These are phyloP conservation scores for Oceanodroma leucorhoa DNA, from an alignment of 2,797 vertebrate species.

Conservation along the genomic window DNA sequence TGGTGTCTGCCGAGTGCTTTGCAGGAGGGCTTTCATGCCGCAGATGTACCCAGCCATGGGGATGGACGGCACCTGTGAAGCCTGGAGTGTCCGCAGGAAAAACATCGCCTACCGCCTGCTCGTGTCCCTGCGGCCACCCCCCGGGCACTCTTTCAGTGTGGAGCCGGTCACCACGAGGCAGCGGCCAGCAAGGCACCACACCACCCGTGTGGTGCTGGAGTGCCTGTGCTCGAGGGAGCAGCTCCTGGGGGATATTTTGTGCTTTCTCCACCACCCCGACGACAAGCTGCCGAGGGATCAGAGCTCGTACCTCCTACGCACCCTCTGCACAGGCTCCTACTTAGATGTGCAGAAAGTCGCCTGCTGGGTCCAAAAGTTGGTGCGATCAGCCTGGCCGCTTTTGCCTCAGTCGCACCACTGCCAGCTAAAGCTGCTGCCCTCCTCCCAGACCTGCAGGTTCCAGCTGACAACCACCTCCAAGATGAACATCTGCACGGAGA, in stretches of 20 bases:
- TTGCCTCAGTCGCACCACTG: neutral
- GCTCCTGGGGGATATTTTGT: neutral
- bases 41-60: neutral
- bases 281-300: fast-evolving
- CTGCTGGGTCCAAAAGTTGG: neutral
- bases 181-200: no score
- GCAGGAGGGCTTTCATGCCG: neutral
- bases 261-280: neutral
- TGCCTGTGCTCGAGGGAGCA: fast-evolving
- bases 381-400: neutral
- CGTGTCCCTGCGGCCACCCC: neutral
- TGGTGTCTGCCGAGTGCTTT: no score
- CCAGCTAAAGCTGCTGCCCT: neutral
- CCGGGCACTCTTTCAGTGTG: neutral
- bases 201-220: neutral
- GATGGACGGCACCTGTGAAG: neutral
- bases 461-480: neutral
- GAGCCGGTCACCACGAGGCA: no score
- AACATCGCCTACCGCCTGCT: neutral
- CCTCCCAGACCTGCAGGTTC: neutral
- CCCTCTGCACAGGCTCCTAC: neutral
- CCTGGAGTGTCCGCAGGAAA: neutral
- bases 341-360: neutral
- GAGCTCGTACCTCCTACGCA: neutral
- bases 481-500: neutral